Conservation (phyloP, 2,888 invertebrate species). For the Chironomus riparius region DNA sequence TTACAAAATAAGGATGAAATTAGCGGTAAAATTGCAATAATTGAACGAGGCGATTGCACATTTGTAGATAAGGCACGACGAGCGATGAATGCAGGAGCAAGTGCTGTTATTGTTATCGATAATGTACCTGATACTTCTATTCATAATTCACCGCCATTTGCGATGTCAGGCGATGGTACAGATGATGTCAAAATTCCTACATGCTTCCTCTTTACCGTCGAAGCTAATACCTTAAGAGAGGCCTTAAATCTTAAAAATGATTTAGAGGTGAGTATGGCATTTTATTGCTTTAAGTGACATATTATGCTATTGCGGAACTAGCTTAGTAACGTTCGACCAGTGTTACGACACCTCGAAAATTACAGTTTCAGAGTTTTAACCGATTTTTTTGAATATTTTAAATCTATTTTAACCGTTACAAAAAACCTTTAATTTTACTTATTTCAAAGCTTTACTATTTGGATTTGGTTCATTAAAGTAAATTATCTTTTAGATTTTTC, state of each 20-base stretch:
- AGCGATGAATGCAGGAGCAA: constrained; percentile 67
- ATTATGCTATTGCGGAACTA: too few relatives aligned
- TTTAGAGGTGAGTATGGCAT: constrained; percentile 37
- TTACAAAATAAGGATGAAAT: constrained; percentile 52
- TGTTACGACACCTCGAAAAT: too few relatives aligned
- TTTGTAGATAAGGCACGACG: constrained; percentile 88
- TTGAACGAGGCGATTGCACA: constrained; percentile 87
- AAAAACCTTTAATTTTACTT: too few relatives aligned
- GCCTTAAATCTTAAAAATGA: constrained; percentile 49
- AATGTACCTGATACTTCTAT: constrained; percentile 68
- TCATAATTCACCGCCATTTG: constrained; percentile 74
- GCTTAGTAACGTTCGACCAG: too few relatives aligned
- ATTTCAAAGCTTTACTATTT: too few relatives aligned
- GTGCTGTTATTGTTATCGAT: constrained; percentile 78
- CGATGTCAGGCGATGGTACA: constrained; percentile 90
- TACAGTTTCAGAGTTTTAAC: too few relatives aligned
- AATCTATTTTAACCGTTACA: too few relatives aligned
- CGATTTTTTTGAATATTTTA: too few relatives aligned
- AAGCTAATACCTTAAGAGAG: constrained; percentile 59
- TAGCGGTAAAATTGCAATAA: constrained; percentile 68
- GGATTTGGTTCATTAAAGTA: too few relatives aligned
- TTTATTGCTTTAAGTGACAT: too few relatives aligned
- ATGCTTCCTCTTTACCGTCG: constrained; percentile 78
- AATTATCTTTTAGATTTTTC: too few relatives aligned
- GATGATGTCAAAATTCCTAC: constrained; percentile 81